These are phyloP conservation scores for Thera obeliscata DNA, from an alignment of 2,888 invertebrate genomes.

Conservation along the genomic window DNA sequence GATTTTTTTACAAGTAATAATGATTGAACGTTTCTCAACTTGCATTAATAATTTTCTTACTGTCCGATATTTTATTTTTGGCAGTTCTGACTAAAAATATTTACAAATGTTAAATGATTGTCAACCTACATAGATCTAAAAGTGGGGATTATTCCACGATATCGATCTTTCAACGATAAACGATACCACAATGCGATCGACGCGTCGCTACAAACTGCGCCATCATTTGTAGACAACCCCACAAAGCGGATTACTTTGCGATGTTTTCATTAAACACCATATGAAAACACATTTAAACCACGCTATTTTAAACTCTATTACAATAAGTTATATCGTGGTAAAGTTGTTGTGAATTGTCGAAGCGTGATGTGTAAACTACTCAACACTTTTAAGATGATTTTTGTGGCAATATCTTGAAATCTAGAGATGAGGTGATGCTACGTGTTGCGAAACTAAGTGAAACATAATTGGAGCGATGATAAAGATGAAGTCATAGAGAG, in stretches of 20 bases:
- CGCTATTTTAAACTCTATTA: slow-evolving; percentile 42
- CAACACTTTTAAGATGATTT: slow-evolving; percentile 65
- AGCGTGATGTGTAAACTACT: slow-evolving; percentile 71
- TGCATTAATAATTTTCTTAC: no score
- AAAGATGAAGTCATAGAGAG: neutral
- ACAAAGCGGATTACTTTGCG: slow-evolving; percentile 71
- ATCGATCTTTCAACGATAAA: slow-evolving; percentile 62
- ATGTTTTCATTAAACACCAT: slow-evolving; percentile 72
- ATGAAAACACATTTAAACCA: slow-evolving; percentile 39
- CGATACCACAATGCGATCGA: slow-evolving; percentile 51
- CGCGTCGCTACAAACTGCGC: slow-evolving; percentile 57
- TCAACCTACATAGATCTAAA: slow-evolving; percentile 25
- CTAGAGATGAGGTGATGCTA: neutral
- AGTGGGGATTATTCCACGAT: slow-evolving; percentile 66
- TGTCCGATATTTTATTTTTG: no score
- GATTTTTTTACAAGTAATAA: no score
- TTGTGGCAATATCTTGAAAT: slow-evolving; percentile 25
- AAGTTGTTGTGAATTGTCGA: slow-evolving; percentile 53
- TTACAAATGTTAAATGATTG: slow-evolving; percentile 18
- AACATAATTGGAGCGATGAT: slow-evolving; percentile 7
- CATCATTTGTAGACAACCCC: slow-evolving; percentile 49
- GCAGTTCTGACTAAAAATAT: no score
- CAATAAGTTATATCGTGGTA: slow-evolving; percentile 16
- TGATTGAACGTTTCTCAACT: no score
- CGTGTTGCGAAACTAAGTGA: slow-evolving; percentile 18